Conservation (phyloP, 2,888 invertebrate genomes). For the Blomia tropicalis region DNA sequence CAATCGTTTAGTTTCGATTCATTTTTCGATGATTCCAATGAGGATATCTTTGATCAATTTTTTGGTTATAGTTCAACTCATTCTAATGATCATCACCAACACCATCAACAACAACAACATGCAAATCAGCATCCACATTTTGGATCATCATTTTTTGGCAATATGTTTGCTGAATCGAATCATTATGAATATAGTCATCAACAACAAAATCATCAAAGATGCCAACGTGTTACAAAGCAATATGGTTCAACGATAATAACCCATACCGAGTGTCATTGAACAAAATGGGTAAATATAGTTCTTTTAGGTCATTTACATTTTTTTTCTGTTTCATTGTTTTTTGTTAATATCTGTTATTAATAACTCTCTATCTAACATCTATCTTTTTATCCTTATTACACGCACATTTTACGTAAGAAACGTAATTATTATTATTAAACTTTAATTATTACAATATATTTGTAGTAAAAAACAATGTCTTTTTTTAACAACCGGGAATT, state of each 20-base stretch:
- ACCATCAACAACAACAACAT: slow-evolving; percentile 25
- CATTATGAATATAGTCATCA: neutral
- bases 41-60: slow-evolving; percentile 31
- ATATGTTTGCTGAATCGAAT: neutral
- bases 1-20: slow-evolving; percentile 35
- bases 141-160: slow-evolving; percentile 18
- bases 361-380: too few relatives aligned
- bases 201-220: slow-evolving; percentile 27
- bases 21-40: slow-evolving; percentile 34
- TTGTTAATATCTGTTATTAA: too few relatives aligned
- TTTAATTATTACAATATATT: too few relatives aligned
- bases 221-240: slow-evolving; percentile 34
- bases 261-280: slow-evolving; percentile 35
- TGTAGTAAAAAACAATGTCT: too few relatives aligned
- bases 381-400: too few relatives aligned
- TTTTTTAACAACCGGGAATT: too few relatives aligned
- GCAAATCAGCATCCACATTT: slow-evolving; percentile 28
- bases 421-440: too few relatives aligned
- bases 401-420: too few relatives aligned
- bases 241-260: slow-evolving; percentile 35
- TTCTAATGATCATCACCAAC: slow-evolving; percentile 33
- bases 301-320: too few relatives aligned
- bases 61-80: slow-evolving; percentile 32
- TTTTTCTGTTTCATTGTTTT: too few relatives aligned
- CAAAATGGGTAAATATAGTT: too few relatives aligned